A percentile compares a stretch with the other conserved stretches of the same genome.
These are phyloP conservation scores for Montipora efflorescens DNA, from an alignment of 64 coral and sea anemone genomes.

Conservation along the genomic window DNA sequence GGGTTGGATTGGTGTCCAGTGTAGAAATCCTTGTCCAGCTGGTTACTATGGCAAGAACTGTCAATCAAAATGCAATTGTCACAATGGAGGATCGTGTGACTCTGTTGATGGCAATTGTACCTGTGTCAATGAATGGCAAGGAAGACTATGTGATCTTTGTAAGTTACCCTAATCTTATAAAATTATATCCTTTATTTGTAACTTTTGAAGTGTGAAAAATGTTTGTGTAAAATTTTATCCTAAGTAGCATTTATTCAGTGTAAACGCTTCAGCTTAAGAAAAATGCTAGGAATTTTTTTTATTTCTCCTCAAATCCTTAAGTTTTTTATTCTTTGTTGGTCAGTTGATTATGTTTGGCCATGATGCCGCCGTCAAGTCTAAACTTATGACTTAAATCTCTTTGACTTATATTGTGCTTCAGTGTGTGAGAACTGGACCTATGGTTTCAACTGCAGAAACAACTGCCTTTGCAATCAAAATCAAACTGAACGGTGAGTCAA, in stretches of 20 bases:
- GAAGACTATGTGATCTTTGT: constrained; percentile 72
- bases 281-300: no score
- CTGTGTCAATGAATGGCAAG: constrained; percentile 94
- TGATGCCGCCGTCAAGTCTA: no score
- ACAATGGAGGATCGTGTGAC: constrained; percentile 90
- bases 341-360: no score
- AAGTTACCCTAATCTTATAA: constrained; percentile 6
- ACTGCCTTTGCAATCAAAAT: constrained; percentile 77
- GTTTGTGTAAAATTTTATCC: no score
- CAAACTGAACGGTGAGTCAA: constrained; percentile 66
- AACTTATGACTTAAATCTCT: not conserved
- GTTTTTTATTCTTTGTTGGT: no score
- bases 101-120: constrained; percentile 72
- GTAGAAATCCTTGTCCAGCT: constrained; percentile 78
- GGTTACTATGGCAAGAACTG: constrained; percentile 93
- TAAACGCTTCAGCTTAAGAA: no score
- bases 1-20: constrained; percentile 80
- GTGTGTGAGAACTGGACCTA: constrained; percentile 75
- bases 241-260: no score
- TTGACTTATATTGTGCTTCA: not conserved
- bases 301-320: no score
- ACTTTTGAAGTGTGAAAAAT: no score
- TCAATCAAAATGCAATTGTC: constrained; percentile 72
- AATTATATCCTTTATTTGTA: no score
- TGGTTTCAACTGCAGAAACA: constrained; percentile 75